These are phyloP conservation scores for Popillia japonica DNA, from an alignment of 1,140 invertebrate species.

Conservation along the genomic window DNA sequence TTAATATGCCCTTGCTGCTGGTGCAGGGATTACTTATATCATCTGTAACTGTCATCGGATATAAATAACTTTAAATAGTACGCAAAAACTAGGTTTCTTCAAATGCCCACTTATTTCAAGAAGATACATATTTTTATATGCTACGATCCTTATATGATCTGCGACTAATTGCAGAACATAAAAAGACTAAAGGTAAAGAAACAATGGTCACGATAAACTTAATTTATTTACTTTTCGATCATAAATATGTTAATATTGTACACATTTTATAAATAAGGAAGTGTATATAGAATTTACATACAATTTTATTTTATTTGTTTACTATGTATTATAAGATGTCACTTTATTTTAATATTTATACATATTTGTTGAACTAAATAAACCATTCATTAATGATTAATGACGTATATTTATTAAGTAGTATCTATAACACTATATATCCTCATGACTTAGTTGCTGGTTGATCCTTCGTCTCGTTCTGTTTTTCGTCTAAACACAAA, in stretches of 20 bases:
- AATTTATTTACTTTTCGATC: conserved; percentile 16
- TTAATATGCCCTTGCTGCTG: not conserved
- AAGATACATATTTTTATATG: conserved; percentile 33
- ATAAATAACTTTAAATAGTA: conserved; percentile 25
- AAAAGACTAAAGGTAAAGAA: conserved; percentile 23
- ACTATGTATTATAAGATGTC: conserved; percentile 13
- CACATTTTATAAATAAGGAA: not conserved
- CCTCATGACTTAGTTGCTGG: conserved; percentile 9
- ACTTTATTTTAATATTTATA: conserved; percentile 35
- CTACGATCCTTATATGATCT: not conserved
- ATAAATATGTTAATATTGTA: conserved; percentile 27
- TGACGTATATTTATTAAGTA: conserved; percentile 10
- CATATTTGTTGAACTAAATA: conserved; percentile 31
- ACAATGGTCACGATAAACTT: conserved; percentile 1
- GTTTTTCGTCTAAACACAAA: conserved; percentile 7
- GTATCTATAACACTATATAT: not conserved
- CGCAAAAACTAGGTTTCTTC: not conserved
- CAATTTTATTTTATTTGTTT: conserved; percentile 27
- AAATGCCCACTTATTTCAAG: conserved; percentile 14
- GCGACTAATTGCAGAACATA: conserved; percentile 3
- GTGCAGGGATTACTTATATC: not conserved
- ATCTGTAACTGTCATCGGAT: no score
- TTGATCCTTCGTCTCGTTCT: not conserved
- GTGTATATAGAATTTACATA: conserved; percentile 28
- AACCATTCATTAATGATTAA: conserved; percentile 25